These are phyloP conservation scores for Leptodactylus fallax DNA, from an alignment of 2,797 vertebrate species.

Conservation along the genomic window DNA sequence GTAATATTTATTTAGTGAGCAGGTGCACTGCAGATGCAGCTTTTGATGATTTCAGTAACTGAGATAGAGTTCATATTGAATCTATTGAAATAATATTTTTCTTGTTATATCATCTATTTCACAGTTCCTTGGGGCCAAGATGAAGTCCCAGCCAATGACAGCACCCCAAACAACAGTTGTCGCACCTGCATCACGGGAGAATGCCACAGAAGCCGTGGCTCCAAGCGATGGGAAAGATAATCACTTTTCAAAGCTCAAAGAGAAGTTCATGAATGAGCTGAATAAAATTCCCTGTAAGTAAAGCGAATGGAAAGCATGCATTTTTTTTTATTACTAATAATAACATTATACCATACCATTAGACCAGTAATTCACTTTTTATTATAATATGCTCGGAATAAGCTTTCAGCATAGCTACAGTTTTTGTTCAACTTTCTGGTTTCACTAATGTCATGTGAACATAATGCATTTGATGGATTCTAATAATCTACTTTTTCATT, in stretches of 20 bases:
- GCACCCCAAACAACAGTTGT: conserved; percentile 83
- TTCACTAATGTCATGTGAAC: conserved; percentile 30
- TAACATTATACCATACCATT: conserved; percentile 16
- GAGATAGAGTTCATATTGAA: conserved; percentile 56
- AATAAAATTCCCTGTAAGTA: conserved; percentile 98
- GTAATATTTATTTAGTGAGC: conserved; percentile 79
- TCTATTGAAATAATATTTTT: conserved; percentile 65
- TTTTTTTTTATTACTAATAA: conserved; percentile 29
- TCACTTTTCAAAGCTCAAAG: conserved; percentile 93
- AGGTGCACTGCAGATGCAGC: conserved; percentile 73
- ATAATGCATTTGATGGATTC: conserved; percentile 25
- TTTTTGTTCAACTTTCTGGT: conserved; percentile 33
- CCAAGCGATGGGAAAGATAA: conserved; percentile 87
- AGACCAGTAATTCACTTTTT: conserved; percentile 40
- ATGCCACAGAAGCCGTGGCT: conserved; percentile 85
- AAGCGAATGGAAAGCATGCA: conserved; percentile 23
- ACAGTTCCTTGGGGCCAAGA: conserved; percentile 71
- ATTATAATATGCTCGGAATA: conserved; percentile 41
- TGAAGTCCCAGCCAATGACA: conserved; percentile 88
- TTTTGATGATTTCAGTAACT: conserved; percentile 63
- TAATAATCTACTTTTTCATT: background rate
- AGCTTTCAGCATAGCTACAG: conserved; percentile 21
- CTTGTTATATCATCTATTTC: conserved; percentile 57
- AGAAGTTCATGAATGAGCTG: conserved; percentile 99
- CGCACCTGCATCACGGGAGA: conserved; percentile 77